Conservation (phyloP, 2,797 vertebrate genomes). For the Podarcis siculus region DNA sequence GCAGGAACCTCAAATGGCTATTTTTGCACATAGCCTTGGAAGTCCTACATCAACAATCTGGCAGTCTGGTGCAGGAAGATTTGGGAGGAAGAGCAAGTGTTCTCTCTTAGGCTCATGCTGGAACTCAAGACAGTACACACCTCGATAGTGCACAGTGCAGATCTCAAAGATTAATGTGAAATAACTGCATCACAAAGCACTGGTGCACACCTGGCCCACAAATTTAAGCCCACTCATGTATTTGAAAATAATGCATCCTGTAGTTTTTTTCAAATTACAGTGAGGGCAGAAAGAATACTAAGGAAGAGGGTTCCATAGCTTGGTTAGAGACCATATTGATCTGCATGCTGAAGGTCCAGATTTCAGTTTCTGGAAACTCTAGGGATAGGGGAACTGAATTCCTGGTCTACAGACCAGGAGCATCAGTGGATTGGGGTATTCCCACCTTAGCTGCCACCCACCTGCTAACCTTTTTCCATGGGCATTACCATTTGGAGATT, state of each 20-base stretch:
- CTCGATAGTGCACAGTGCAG: neutral
- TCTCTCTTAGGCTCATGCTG: neutral
- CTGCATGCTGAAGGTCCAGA: neutral
- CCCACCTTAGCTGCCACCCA: neutral
- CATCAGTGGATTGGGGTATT: no score
- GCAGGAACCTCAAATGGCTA: neutral
- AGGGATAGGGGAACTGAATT: no score
- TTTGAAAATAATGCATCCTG: neutral
- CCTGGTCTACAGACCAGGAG: no score
- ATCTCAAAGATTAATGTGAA: neutral
- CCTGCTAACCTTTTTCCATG: neutral
- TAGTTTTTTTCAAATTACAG: neutral
- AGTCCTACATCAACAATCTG: neutral
- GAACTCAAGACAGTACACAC: neutral
- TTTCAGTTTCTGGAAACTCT: neutral
- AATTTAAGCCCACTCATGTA: neutral
- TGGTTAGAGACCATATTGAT: neutral
- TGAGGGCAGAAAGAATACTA: neutral
- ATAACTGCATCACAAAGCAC: neutral
- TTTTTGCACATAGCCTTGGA: neutral
- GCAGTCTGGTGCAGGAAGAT: neutral
- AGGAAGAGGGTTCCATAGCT: neutral
- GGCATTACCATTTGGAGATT: neutral
- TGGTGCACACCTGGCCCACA: neutral
- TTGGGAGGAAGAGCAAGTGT: neutral